Percentiles rank a stretch among this genome's conserved stretches.
Evolutionary conservation across 2,797 vertebrate species (phyloP).

Genomic region (Tamandua tetradactyla): DNA sequence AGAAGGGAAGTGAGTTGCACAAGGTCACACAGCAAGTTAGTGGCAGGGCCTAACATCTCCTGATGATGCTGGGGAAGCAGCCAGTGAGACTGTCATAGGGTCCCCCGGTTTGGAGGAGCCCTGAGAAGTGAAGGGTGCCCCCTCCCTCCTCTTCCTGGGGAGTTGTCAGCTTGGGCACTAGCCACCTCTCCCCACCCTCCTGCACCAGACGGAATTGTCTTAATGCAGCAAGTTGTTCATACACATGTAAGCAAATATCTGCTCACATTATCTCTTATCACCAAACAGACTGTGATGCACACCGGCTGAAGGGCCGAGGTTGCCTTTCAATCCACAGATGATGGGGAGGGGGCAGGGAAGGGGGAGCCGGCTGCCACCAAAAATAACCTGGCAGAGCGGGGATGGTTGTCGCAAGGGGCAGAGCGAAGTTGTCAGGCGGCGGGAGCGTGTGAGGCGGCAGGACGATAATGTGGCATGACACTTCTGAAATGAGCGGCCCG

Average conservation of each 20-base stretch:
- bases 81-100: background rate
- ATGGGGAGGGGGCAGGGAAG: constrained; percentile 50
- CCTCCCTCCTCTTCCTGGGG: constrained; percentile 66
- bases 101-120: background rate
- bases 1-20: constrained; percentile 3
- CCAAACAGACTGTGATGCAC: constrained; percentile 89
- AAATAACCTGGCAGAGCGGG: constrained; percentile 88
- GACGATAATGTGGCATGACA: constrained; percentile 99
- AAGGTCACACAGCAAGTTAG: constrained; percentile 55
- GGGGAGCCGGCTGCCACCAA: constrained; percentile 87
- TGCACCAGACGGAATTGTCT: constrained; percentile 72
- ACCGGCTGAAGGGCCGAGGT: constrained; percentile 88
- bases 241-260: constrained; percentile 92
- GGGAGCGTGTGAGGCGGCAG: constrained; percentile 93
- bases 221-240: constrained; percentile 88
- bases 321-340: constrained; percentile 87
- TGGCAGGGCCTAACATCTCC: background rate
- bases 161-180: constrained; percentile 71
- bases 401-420: constrained; percentile 91
- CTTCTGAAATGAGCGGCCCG: constrained; percentile 99
- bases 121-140: background rate
- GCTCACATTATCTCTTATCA: constrained; percentile 93
- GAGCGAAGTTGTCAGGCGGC: constrained; percentile 95
- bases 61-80: background rate
- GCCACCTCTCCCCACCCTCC: constrained; percentile 75